Evolutionary conservation across 2,113 vertebrate genomes (phyloP).

Genomic region (Sander lucioperca): DNA sequence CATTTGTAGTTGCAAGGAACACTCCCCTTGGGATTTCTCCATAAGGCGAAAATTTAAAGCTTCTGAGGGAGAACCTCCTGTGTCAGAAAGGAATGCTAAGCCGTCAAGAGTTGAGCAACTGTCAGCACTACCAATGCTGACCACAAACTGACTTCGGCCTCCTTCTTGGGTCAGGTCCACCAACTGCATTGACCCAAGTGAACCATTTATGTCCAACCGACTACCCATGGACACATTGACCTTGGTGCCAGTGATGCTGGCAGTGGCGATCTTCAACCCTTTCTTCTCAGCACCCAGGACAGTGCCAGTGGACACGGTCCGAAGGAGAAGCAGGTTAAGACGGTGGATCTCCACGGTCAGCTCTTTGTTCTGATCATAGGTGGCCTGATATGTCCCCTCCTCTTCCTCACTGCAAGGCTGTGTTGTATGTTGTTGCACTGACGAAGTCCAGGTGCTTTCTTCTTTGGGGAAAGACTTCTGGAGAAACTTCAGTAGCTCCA

Average conservation of each 20-base stretch:
- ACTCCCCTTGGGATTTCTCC: constrained; percentile 92
- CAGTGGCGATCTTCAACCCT: constrained; percentile 96
- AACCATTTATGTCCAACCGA: constrained; percentile 90
- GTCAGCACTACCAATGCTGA: constrained; percentile 92
- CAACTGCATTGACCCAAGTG: constrained; percentile 94
- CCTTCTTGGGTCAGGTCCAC: constrained; percentile 94
- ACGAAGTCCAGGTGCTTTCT: constrained; percentile 85
- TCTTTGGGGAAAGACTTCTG: constrained; percentile 98
- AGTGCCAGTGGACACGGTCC: constrained; percentile 87
- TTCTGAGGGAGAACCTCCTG: constrained; percentile 82
- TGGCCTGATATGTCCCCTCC: constrained; percentile 88
- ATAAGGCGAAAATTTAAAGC: constrained; percentile 91
- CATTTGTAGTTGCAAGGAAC: constrained; percentile 92
- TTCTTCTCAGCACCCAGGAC: constrained; percentile 89
- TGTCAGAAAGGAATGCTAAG: constrained; percentile 77
- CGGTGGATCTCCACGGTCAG: constrained; percentile 96
- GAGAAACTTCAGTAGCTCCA: constrained; percentile 95
- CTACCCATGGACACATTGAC: constrained; percentile 94
- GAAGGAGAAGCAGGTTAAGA: constrained; percentile 93
- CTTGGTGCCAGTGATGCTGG: constrained; percentile 94
- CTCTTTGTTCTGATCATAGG: constrained; percentile 93
- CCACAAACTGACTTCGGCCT: constrained; percentile 91
- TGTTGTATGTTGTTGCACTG: constrained; percentile 80
- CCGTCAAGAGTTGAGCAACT: constrained; percentile 63
- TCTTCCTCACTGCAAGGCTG: constrained; percentile 80